These are phyloP conservation scores for Xylota sylvarum DNA, from an alignment of 2,888 invertebrate species.

Conservation along the genomic window DNA sequence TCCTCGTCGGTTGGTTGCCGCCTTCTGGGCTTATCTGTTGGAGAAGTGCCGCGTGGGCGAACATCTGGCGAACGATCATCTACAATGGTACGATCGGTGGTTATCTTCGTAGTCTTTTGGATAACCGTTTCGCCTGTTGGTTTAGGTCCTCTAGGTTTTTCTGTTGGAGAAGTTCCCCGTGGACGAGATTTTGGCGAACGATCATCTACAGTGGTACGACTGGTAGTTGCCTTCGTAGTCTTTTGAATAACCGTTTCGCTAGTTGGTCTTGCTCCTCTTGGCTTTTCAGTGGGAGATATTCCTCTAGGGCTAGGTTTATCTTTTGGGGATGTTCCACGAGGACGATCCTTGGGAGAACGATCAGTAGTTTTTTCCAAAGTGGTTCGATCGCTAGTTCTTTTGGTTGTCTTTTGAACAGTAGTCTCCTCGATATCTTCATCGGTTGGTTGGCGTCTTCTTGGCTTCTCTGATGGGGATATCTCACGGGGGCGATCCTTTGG, in stretches of 20 bases:
- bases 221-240: background rate
- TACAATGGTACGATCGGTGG: background rate
- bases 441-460: background rate
- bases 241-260: background rate
- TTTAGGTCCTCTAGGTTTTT: slow-evolving; percentile 21
- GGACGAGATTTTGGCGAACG: slow-evolving; percentile 36
- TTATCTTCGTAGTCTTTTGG: background rate
- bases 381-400: slow-evolving; percentile 7
- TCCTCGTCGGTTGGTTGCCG: slow-evolving; percentile 23
- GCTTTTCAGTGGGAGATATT: slow-evolving; percentile 45
- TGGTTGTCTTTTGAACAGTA: background rate
- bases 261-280: slow-evolving; percentile 6
- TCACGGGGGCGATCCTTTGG: slow-evolving; percentile 24
- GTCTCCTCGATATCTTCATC: slow-evolving; percentile 28
- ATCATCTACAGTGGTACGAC: background rate
- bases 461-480: slow-evolving; percentile 27
- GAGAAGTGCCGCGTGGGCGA: slow-evolving; percentile 18
- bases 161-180: slow-evolving; percentile 44
- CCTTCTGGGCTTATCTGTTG: slow-evolving; percentile 15
- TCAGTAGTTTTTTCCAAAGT: slow-evolving; percentile 23
- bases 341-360: slow-evolving; percentile 15
- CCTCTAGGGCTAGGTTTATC: slow-evolving; percentile 21
- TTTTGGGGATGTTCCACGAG: slow-evolving; percentile 16
- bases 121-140: background rate
- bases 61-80: slow-evolving; percentile 5